Conservation (phyloP, 2,797 vertebrate species). For the Sciaenops ocellatus region DNA sequence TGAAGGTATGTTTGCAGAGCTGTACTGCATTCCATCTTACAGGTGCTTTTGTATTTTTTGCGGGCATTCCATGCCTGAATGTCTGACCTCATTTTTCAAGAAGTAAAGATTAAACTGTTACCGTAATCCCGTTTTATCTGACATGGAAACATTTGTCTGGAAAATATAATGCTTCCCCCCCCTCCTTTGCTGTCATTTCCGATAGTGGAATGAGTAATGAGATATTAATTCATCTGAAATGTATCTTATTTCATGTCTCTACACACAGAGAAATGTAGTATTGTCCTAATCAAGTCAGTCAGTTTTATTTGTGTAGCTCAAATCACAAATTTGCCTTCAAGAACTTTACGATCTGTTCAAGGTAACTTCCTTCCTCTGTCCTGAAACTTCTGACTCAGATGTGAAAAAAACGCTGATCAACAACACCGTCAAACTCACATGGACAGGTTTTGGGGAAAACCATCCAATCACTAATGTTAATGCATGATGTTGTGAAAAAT, state of each 20-base stretch:
- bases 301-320: neutral
- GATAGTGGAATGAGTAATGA: neutral
- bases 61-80: neutral
- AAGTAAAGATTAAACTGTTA: neutral
- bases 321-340: neutral
- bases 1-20: neutral
- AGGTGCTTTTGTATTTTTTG: slow-evolving; percentile 28
- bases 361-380: too few species aligned
- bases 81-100: slow-evolving; percentile 5
- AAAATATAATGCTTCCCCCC: too few species aligned
- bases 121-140: neutral
- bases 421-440: neutral
- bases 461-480: neutral
- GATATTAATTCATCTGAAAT: too few species aligned
- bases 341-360: neutral
- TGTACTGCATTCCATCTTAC: neutral
- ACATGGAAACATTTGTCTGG: neutral
- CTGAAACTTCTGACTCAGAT: neutral
- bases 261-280: neutral
- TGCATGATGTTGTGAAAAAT: slow-evolving; percentile 21
- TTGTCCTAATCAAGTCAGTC: neutral
- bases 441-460: slow-evolving; percentile 15
- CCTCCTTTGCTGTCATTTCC: too few species aligned
- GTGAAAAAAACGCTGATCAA: neutral
- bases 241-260: neutral